phyloP scores from a whole-genome alignment of 2,797 vertebrate species.

The Sebastes trivittatus region DNA sequence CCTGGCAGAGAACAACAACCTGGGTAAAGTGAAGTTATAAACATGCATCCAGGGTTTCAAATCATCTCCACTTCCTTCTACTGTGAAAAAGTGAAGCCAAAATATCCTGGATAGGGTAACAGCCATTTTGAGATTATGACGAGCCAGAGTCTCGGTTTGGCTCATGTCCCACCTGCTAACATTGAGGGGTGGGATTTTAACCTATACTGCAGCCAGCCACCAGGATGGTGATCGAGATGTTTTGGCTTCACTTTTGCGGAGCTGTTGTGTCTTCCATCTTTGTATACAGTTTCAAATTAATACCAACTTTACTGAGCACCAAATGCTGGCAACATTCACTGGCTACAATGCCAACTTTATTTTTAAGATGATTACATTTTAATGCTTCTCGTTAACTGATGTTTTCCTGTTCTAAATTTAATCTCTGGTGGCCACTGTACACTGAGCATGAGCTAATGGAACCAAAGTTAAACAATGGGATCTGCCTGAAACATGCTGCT shows the following conservation, averaged over 20 bases:
- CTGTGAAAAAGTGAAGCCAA: too few species aligned
- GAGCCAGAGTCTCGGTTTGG: too few species aligned
- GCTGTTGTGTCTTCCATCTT: neutral
- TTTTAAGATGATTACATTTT: neutral
- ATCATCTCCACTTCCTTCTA: neutral
- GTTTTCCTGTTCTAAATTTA: neutral
- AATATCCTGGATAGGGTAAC: too few species aligned
- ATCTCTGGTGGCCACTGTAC: neutral
- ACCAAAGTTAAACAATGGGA: neutral
- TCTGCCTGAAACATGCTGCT: neutral
- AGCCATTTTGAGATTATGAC: too few species aligned
- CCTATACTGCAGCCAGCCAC: neutral
- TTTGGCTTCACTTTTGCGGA: neutral
- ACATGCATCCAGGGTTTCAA: neutral
- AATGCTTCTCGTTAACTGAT: neutral
- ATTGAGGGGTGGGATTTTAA: too few species aligned
- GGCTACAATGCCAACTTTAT: neutral
- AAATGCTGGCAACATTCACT: neutral
- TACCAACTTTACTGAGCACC: neutral
- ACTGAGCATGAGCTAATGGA: neutral
- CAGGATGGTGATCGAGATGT: neutral
- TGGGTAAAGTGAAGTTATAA: conserved; percentile 82
- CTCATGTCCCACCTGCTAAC: too few species aligned
- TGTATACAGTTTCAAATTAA: neutral
- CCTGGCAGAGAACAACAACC: conserved; percentile 92